These are phyloP conservation scores for Strigamia transsilvanica DNA, from an alignment of 2,888 invertebrate species.

Conservation along the genomic window DNA sequence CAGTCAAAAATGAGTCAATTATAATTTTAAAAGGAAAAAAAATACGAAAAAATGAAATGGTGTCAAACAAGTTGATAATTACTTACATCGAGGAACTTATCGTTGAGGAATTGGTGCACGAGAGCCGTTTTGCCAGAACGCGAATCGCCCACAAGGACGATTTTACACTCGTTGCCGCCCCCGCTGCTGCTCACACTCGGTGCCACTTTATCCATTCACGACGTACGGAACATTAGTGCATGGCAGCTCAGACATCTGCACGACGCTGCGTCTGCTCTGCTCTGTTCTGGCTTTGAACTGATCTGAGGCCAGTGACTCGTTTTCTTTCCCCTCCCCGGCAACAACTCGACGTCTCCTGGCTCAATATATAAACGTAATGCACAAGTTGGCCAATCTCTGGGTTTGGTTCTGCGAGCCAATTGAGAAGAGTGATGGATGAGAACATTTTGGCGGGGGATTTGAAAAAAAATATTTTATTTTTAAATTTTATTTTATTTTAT, in stretches of 20 bases:
- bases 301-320: slow-evolving; percentile 71
- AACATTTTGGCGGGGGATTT: background rate
- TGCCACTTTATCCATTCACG: slow-evolving; percentile 48
- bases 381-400: background rate
- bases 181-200: slow-evolving; percentile 40
- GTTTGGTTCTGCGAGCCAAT: background rate
- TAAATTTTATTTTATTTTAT: no score
- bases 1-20: background rate
- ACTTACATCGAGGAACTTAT: slow-evolving; percentile 71
- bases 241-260: slow-evolving; percentile 34
- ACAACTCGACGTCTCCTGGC: slow-evolving; percentile 3
- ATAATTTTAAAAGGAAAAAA: background rate
- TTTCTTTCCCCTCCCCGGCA: background rate
- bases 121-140: slow-evolving; percentile 74
- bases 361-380: background rate
- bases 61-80: background rate
- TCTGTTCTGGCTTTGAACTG: slow-evolving; percentile 65
- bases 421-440: background rate
- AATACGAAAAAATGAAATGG: background rate
- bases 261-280: slow-evolving; percentile 32
- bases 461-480: background rate
- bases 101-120: slow-evolving; percentile 72
- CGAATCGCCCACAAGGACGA: slow-evolving; percentile 74
- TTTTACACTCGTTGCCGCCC: slow-evolving; percentile 65
- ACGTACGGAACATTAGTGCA: slow-evolving; percentile 7